A percentile compares a stretch with the other conserved stretches of the same genome.
Conservation (phyloP, 2,113 vertebrate species). For the Agapornis roseicollis region DNA sequence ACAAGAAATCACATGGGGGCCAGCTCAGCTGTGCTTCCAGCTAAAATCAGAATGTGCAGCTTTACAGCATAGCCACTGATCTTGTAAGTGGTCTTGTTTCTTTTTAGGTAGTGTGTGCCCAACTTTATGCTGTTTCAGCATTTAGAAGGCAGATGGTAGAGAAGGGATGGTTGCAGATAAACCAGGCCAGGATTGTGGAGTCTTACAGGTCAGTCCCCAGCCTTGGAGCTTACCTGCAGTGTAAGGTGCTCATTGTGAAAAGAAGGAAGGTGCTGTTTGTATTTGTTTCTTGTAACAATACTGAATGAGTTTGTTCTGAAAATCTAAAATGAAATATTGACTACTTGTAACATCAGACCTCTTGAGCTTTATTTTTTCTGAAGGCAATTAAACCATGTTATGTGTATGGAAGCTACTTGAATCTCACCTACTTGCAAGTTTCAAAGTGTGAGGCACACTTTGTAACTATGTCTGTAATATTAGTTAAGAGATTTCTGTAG, state of each 20-base stretch:
- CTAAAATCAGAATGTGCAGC: rapidly evolving
- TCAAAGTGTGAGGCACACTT: neutral
- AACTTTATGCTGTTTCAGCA: neutral
- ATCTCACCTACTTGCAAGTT: neutral
- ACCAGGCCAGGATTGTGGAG: neutral
- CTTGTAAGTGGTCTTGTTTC: too few relatives aligned
- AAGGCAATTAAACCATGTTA: rapidly evolving
- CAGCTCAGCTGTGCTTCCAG: rapidly evolving
- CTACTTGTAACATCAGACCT: neutral
- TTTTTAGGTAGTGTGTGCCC: neutral
- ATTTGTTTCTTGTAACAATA: neutral
- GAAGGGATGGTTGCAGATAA: neutral
- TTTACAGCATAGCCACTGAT: neutral
- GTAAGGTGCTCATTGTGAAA: neutral
- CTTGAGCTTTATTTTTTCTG: neutral
- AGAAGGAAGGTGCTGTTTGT: neutral
- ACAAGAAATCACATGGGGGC: neutral
- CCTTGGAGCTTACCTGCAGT: neutral
- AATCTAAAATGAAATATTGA: neutral
- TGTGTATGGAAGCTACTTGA: neutral
- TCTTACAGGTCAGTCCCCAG: rapidly evolving
- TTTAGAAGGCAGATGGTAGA: neutral
- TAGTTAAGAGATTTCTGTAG: neutral
- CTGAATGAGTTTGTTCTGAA: neutral
- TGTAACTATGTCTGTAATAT: neutral